Percentiles rank a stretch among this genome's conserved stretches.
Evolutionary conservation across 1,140 invertebrate genomes (phyloP).

Genomic region (Nymphalis io): DNA sequence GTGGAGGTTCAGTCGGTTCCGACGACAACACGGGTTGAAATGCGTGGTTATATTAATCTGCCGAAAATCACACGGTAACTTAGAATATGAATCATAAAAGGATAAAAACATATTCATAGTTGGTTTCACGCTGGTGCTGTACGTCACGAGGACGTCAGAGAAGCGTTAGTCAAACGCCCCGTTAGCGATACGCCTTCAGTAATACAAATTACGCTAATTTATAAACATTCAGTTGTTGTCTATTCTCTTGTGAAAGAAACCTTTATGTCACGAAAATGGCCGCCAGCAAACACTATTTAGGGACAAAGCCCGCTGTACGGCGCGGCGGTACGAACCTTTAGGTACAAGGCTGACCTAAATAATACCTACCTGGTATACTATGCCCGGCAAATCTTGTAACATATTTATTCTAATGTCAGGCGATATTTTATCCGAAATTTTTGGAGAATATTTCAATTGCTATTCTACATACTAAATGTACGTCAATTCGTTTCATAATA

Average conservation of each 20-base stretch:
- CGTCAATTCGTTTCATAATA: neutral
- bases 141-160: too few species aligned
- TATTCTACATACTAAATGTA: neutral
- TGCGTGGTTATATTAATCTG: too few species aligned
- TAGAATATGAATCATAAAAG: too few species aligned
- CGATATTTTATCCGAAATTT: constrained; percentile 18
- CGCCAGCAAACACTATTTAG: constrained; percentile 21
- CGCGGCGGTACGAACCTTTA: constrained; percentile 6
- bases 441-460: neutral
- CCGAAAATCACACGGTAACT: too few species aligned
- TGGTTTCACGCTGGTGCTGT: too few species aligned
- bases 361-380: constrained; percentile 16
- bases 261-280: constrained; percentile 20
- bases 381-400: constrained; percentile 16
- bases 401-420: constrained; percentile 12
- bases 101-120: too few species aligned
- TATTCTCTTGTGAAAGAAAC: constrained; percentile 7
- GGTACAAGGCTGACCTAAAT: constrained; percentile 25
- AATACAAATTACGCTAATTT: too few species aligned
- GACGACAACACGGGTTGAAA: too few species aligned
- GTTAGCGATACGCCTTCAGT: too few species aligned
- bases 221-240: too few species aligned
- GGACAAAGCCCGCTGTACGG: constrained; percentile 27
- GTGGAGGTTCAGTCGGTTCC: too few species aligned
- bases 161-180: too few species aligned